Percentiles rank a stretch among this genome's conserved stretches.
Conservation (phyloP, 2,888 invertebrate species). For the Brachypterus glaber region DNA sequence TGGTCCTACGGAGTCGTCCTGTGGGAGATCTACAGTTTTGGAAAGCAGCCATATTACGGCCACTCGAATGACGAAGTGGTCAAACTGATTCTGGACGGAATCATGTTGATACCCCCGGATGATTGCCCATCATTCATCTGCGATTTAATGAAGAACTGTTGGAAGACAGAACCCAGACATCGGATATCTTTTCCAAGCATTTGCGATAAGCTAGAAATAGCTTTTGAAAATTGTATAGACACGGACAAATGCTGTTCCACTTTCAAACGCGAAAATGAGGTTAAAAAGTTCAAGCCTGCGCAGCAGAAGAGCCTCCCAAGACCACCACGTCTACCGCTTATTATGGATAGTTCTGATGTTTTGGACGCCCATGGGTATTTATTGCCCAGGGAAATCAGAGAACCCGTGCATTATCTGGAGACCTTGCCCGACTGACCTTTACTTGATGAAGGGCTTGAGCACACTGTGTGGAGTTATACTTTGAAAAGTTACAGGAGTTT, state of each 20-base stretch:
- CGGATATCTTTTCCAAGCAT: conserved; percentile 65
- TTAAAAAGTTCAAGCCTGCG: conserved; percentile 16
- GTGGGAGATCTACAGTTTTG: conserved; percentile 89
- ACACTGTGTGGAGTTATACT: too few species aligned
- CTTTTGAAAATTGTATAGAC: conserved; percentile 22
- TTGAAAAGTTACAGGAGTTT: too few species aligned
- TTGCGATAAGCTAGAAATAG: conserved; percentile 51
- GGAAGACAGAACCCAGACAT: conserved; percentile 72
- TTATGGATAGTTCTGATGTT: conserved; percentile 40
- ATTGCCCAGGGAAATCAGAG: conserved; percentile 43
- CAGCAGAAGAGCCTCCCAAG: conserved; percentile 39
- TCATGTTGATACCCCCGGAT: conserved; percentile 69
- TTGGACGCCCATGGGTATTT: conserved; percentile 62
- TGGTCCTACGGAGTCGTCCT: conserved; percentile 90
- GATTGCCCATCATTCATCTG: conserved; percentile 64
- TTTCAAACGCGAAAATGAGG: conserved; percentile 11
- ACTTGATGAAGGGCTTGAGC: too few species aligned
- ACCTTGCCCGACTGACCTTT: conserved; percentile 33
- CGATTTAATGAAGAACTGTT: conserved; percentile 69
- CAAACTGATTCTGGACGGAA: conserved; percentile 69
- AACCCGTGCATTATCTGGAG: conserved; percentile 37
- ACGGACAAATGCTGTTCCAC: not conserved
- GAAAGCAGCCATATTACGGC: conserved; percentile 89
- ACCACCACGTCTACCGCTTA: conserved; percentile 46
- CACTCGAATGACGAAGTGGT: conserved; percentile 82